Percentiles rank a stretch among this genome's conserved stretches.
phyloP scores from a whole-genome alignment of 2,797 vertebrate species.

The Aldrovandia affinis region DNA sequence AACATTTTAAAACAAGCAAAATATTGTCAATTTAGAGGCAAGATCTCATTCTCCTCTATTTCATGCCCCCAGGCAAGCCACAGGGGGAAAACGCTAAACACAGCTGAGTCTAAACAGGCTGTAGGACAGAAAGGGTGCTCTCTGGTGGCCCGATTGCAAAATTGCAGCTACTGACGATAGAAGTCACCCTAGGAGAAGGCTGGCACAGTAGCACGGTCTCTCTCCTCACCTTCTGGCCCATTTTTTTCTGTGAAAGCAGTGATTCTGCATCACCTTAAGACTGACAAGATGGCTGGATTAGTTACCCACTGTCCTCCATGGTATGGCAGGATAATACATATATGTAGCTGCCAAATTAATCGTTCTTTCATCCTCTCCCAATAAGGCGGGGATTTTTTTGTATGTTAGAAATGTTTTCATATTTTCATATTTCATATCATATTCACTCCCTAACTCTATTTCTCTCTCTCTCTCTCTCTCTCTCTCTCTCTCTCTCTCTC shows the following conservation, averaged over 20 bases:
- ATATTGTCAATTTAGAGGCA: slow-evolving; percentile 4
- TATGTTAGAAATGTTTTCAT: too few species aligned
- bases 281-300: too few species aligned
- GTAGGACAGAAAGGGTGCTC: background rate
- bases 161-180: background rate
- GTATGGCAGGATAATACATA: too few species aligned
- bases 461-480: too few species aligned
- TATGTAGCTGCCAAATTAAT: too few species aligned
- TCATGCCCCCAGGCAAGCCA: background rate
- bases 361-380: too few species aligned
- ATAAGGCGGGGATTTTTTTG: too few species aligned
- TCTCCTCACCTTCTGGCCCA: background rate
- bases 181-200: too few species aligned
- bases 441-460: too few species aligned
- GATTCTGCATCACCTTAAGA: background rate
- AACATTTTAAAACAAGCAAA: background rate
- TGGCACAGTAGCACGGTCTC: background rate
- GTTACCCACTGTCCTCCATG: too few species aligned
- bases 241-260: background rate
- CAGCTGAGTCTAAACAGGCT: background rate
- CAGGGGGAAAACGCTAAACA: background rate
- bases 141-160: background rate
- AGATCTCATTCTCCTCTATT: background rate
- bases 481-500: too few species aligned
- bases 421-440: background rate